phyloP scores from a whole-genome alignment of 2,888 invertebrate species.

The Zaprionus obscuricornis region DNA sequence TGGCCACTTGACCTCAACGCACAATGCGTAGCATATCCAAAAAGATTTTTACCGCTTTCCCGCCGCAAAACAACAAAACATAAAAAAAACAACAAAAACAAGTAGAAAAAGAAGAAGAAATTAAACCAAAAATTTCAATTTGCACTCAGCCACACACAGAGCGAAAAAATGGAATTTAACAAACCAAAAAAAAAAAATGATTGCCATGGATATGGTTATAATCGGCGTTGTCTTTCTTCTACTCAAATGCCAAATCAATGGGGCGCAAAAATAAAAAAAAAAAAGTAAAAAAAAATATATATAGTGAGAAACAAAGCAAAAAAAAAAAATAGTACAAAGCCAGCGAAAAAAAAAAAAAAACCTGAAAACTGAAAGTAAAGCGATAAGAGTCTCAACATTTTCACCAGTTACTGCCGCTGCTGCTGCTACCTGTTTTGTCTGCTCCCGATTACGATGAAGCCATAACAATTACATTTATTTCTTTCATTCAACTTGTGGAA shows the following conservation, averaged over 20 bases:
- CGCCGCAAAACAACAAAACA: no score
- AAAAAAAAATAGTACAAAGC: conserved; percentile 1
- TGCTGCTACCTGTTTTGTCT: conserved; percentile 46
- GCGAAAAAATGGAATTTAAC: conserved; percentile 26
- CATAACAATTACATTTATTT: conserved; percentile 49
- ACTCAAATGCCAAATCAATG: conserved; percentile 68
- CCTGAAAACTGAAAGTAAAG: conserved; percentile 45
- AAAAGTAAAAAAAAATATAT: neutral
- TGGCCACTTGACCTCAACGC: conserved; percentile 69
- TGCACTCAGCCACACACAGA: conserved; percentile 62
- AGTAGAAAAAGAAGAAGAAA: no score
- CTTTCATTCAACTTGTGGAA: conserved; percentile 32
- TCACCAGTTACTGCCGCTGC: conserved; percentile 49
- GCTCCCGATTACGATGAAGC: conserved; percentile 41
- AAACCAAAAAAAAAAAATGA: conserved; percentile 20
- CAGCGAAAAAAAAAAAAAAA: neutral
- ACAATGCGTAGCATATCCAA: conserved; percentile 42
- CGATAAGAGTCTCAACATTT: conserved; percentile 46
- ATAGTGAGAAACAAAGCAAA: conserved; percentile 11
- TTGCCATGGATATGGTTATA: conserved; percentile 55
- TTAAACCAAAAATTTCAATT: conserved; percentile 68
- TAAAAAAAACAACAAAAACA: no score
- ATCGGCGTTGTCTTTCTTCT: conserved; percentile 56
- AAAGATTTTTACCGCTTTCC: conserved; percentile 68
- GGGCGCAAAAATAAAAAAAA: conserved; percentile 36